These are phyloP conservation scores for Meles meles DNA, from an alignment of 2,113 vertebrate genomes.

Conservation along the genomic window DNA sequence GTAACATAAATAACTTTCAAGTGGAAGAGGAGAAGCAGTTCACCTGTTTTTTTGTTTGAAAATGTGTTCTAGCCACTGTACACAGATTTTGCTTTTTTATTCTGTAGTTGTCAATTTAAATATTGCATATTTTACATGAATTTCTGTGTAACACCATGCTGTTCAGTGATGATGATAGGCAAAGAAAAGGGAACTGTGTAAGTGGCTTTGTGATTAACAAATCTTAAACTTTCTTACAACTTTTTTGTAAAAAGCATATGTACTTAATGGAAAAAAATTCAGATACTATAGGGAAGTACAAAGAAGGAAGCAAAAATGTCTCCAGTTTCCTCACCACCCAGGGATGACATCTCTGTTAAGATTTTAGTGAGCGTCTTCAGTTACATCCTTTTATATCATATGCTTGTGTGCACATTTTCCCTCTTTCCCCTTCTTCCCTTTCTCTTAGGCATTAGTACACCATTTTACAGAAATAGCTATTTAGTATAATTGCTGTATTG, in stretches of 20 bases:
- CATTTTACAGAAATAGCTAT: neutral
- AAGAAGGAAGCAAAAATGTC: slow-evolving; percentile 19
- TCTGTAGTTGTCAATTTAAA: neutral
- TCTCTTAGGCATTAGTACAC: neutral
- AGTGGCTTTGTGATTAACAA: neutral
- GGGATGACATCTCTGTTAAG: neutral
- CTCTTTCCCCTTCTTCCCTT: neutral
- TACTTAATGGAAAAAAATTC: neutral
- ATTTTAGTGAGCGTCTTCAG: neutral
- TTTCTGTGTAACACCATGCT: neutral
- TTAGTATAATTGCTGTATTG: neutral
- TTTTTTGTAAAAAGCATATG: neutral
- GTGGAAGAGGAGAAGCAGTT: neutral
- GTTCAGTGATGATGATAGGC: neutral
- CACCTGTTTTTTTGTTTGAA: neutral
- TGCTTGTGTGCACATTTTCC: too few relatives aligned
- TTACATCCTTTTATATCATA: neutral
- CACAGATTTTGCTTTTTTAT: neutral
- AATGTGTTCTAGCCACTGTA: neutral
- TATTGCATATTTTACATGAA: neutral
- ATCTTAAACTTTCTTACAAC: neutral
- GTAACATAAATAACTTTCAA: neutral
- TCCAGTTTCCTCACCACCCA: neutral
- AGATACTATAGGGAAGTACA: neutral
- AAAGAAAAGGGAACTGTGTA: neutral